Evolutionary conservation across 2,888 invertebrate genomes (phyloP), one percentile per base, ranked within the genome.

Genomic region (Heliconius aoede): DNA sequence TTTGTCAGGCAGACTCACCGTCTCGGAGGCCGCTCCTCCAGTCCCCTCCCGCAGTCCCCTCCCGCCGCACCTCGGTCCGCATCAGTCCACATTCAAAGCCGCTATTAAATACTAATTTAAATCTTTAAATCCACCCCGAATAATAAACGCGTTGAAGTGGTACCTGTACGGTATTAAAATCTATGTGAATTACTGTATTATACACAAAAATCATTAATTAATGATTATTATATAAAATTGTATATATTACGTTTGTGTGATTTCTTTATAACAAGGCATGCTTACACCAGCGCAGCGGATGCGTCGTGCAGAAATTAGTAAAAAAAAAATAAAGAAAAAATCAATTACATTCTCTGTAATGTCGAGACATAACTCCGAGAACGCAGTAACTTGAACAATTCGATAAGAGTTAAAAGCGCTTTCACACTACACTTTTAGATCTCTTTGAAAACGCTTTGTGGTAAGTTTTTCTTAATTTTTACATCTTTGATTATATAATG

Each of bases 1-100:
- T 93, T 93, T 93, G 93, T 93, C 93, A 91, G 86, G 90, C 91
- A 94, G 93, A 93, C 93, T 90, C 84, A 87, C 89, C 91, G 94
- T 93, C 93, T 91, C 92, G 91, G 80, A 82, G 84, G 81, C 82
- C 83, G 84, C 79, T 77, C 83, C 85, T 83, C 83, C 78, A 74
- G 76, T 78, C 74, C 81, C 79, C 72, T 78, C 80, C 71, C 81
- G 71, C 81, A 73, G 75, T n/a, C n/a, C n/a, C n/a, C n/a, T n/a
- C 79, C 80, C 75, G 78, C 80, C 76, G 80, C 82, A 75, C 82
- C 83, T 80, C 78, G 82, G 77, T 32, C 80, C 69, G 72, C 74
- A 78, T 82, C 83, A 80, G 80, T 82, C 78, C 82, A 83, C 84
- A 84, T 82, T 72, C 36, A 51, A 69, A 65, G 75, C 86, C 85